Conservation (phyloP, 2,888 invertebrate species). For the Lycophotia porphyrea region DNA sequence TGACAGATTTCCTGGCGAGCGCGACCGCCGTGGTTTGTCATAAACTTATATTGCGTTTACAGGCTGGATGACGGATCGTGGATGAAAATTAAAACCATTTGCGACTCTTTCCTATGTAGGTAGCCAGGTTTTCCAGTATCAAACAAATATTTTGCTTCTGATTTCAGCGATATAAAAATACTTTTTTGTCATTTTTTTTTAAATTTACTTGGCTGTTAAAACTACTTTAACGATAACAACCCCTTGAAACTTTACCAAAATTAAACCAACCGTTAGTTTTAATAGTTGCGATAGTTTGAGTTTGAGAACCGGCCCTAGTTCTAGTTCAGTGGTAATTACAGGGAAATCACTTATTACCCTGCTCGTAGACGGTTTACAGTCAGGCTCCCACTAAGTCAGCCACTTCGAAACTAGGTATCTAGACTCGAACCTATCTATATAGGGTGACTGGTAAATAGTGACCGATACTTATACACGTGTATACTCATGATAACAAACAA, state of each 20-base stretch:
- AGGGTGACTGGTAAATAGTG: no score
- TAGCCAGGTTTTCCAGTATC: background rate
- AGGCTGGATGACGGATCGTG: background rate
- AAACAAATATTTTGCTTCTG: background rate
- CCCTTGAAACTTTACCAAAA: background rate
- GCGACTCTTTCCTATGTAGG: background rate
- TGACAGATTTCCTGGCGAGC: constrained; percentile 8
- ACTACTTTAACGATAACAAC: background rate
- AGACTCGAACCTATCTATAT: background rate
- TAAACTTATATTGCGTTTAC: constrained; percentile 17
- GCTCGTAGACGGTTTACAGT: constrained; percentile 19
- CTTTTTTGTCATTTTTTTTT: background rate
- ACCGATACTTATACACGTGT: no score
- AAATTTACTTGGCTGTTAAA: background rate
- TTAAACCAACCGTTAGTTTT: constrained; percentile 11
- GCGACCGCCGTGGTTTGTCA: constrained; percentile 7
- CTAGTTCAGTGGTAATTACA: constrained; percentile 45
- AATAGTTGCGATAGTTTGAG: constrained; percentile 31
- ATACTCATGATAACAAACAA: no score
- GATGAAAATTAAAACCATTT: background rate
- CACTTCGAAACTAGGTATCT: constrained; percentile 25
- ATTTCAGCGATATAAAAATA: background rate
- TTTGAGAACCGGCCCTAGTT: constrained; percentile 38
- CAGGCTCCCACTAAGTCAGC: constrained; percentile 24
- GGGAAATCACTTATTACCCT: constrained; percentile 49